Evolutionary conservation across 1,140 invertebrate species (phyloP).

Genomic region (Brachionus angularis): DNA sequence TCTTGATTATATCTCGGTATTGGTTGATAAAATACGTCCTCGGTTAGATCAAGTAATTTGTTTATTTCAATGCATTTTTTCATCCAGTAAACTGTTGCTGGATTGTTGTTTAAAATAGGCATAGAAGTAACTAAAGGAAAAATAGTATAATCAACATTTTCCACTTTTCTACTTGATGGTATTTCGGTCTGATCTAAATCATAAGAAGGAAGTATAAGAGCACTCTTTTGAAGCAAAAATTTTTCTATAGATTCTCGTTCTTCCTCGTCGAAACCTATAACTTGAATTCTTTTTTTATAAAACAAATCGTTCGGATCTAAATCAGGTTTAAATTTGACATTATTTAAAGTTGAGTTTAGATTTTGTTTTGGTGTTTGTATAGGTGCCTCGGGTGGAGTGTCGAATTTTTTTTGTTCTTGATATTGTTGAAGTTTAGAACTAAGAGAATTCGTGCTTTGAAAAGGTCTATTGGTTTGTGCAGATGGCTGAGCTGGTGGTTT

Average conservation of each 20-base stretch:
- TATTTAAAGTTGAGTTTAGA: not conserved
- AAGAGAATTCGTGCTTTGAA: conserved; percentile 1
- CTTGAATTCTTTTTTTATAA: conserved; percentile 21
- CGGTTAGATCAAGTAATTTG: not conserved
- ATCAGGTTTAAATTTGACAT: not conserved
- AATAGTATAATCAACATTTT: conserved; percentile 1
- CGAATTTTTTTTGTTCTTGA: conserved; percentile 14
- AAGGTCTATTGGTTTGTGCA: not conserved
- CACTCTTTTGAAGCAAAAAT: conserved; percentile 31
- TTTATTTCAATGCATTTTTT: conserved; percentile 38
- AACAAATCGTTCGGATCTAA: conserved; percentile 13
- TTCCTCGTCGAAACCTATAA: conserved; percentile 21
- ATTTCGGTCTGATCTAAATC: conserved; percentile 14
- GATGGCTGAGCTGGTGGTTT: not conserved
- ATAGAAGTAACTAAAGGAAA: conserved; percentile 23
- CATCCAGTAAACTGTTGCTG: conserved; percentile 39
- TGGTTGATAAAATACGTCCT: conserved; percentile 26
- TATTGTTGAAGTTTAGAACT: conserved; percentile 18
- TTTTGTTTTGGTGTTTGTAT: conserved; percentile 7
- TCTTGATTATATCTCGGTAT: conserved; percentile 7
- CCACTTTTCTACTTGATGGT: not conserved
- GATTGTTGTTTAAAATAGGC: conserved; percentile 26
- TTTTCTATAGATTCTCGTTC: conserved; percentile 28
- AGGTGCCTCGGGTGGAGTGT: too few relatives aligned
- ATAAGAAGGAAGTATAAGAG: not conserved